Conservation (phyloP, 2,113 vertebrate species). For the Pavo muticus region DNA sequence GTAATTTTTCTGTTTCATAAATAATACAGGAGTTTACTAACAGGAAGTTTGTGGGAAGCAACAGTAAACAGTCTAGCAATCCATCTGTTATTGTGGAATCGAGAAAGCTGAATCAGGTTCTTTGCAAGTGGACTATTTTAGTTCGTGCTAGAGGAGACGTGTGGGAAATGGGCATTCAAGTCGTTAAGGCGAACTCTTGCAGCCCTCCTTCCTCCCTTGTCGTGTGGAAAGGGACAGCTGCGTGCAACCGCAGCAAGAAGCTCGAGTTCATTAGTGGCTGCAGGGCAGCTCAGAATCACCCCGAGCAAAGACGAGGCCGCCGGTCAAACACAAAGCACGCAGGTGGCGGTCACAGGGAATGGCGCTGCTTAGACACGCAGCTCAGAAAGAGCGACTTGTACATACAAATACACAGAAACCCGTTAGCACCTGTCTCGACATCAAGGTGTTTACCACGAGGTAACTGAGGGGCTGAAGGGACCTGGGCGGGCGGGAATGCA, state of each 20-base stretch:
- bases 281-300: background rate
- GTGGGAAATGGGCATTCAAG: constrained; percentile 69
- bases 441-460: constrained; percentile 8
- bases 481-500: background rate
- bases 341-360: background rate
- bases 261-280: background rate
- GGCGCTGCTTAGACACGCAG: background rate
- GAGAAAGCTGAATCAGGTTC: constrained; percentile 80
- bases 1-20: constrained; percentile 84
- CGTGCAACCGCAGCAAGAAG: background rate
- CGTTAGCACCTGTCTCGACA: background rate
- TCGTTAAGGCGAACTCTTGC: constrained; percentile 51
- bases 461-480: constrained; percentile 13
- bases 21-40: constrained; percentile 85
- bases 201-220: background rate
- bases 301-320: background rate
- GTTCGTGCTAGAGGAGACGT: constrained; percentile 63
- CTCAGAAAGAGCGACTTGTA: background rate
- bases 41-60: constrained; percentile 83
- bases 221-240: background rate
- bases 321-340: background rate
- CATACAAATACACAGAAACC: background rate
- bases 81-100: constrained; percentile 82
- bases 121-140: constrained; percentile 60
- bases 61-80: constrained; percentile 82